Evolutionary conservation across 2,797 vertebrate species (phyloP).

Genomic region (Microctenopoma steveboyesi): DNA sequence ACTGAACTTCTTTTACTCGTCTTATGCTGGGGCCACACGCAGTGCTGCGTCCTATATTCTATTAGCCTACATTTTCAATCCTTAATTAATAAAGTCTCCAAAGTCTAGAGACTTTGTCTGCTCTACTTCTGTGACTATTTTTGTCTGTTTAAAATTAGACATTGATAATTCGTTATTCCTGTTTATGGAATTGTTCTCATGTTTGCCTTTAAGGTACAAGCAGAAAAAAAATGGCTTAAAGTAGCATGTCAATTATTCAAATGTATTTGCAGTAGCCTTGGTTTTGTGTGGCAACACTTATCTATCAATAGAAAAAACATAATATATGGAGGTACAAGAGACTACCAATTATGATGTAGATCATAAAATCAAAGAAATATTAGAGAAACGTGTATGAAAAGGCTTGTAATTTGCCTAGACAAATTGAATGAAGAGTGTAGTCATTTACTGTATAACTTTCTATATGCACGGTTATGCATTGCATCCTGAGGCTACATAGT

Average conservation of each 20-base stretch:
- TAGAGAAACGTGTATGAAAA: conserved; percentile 21
- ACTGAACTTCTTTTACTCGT: conserved; percentile 39
- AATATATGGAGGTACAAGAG: neutral
- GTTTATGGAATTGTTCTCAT: conserved; percentile 22
- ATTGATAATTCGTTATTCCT: conserved; percentile 15
- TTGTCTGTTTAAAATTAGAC: conserved; percentile 42
- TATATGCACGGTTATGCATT: conserved; percentile 46
- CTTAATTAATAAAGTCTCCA: conserved; percentile 57
- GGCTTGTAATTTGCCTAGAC: conserved; percentile 29
- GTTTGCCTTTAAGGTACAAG: conserved; percentile 21
- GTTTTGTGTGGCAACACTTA: conserved; percentile 2
- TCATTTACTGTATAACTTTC: conserved; percentile 33
- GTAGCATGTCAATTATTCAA: conserved; percentile 8
- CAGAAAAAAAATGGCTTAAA: neutral
- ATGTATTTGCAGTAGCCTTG: neutral
- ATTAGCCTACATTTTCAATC: conserved; percentile 61
- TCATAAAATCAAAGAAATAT: conserved; percentile 7
- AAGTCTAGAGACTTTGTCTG: conserved; percentile 39
- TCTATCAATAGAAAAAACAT: neutral
- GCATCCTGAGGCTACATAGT: conserved; percentile 42
- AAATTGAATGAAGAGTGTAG: conserved; percentile 16
- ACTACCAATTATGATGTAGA: neutral
- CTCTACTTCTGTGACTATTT: conserved; percentile 50
- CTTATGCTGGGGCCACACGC: conserved; percentile 34
- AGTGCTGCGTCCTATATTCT: conserved; percentile 41